Evolutionary conservation across 2,113 vertebrate species (phyloP).

Genomic region (Pygoscelis adeliae): DNA sequence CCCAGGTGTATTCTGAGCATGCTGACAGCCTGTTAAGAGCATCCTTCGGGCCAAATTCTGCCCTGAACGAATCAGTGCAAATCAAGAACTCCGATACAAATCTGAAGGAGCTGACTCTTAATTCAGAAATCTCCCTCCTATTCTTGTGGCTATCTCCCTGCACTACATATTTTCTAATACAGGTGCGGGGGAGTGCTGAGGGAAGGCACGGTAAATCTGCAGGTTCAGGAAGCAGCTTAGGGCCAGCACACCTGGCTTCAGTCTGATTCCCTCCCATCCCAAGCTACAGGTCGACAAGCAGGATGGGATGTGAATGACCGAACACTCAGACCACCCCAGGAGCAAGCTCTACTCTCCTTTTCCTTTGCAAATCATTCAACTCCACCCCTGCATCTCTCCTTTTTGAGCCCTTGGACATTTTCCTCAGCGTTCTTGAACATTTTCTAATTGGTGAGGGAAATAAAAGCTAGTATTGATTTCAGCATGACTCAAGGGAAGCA

Average conservation of each 20-base stretch:
- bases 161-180: accelerated
- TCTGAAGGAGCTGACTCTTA: not conserved
- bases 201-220: not conserved
- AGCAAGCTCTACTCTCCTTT: not conserved
- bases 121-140: not conserved
- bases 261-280: not conserved
- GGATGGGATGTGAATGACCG: accelerated
- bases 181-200: not conserved
- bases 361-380: not conserved
- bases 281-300: not conserved
- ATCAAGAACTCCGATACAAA: not conserved
- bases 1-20: not conserved
- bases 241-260: not conserved
- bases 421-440: not conserved
- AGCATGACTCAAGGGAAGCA: not conserved
- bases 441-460: not conserved
- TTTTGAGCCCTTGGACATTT: not conserved
- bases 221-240: not conserved
- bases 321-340: not conserved
- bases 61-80: not conserved
- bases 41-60: not conserved
- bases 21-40: not conserved
- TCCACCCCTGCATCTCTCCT: not conserved
- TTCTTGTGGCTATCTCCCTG: not conserved
- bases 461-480: not conserved